Evolutionary conservation across 2,888 invertebrate genomes (phyloP), one percentile per base, ranked within the genome.

Genomic region (Tupiocoris notatus): DNA sequence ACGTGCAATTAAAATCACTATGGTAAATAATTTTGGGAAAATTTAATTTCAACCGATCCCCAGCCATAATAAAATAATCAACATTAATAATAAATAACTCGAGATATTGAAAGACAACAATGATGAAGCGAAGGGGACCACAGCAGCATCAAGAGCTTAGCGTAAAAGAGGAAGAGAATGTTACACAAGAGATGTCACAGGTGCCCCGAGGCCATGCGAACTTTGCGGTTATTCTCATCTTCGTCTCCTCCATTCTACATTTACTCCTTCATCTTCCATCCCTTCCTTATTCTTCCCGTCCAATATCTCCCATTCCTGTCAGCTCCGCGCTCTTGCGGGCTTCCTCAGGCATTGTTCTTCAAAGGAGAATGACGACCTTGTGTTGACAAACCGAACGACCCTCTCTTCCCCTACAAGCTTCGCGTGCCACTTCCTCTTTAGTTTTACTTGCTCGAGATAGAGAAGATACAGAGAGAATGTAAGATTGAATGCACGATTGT

Each of bases 151-250:
- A n/a, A 39, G 39, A 39, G 39, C 12, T 39, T 39, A 39, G 39
- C 39, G 39, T 39, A 39, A 39, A 39, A 12, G 39, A 39, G 12
- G 39, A 39, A 12, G 6, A 39, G 39, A 39, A 39, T 39, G 39
- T 39, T 39, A 39, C 22, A 56, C 56, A 18, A 62, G 73, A 54
- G 63, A 73, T 22, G 63, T 73, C 73, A 39, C 73, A 62, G 39
- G 63, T 25, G 73, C 73, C 73, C 63, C 23, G 73, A 25, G 73
- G 73, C 73, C 73, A 73, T 73, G 73, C 73, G 73, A 73, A 73
- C 61, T 73, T 73, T 73, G 73, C 63, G 62, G 62, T 63, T 54
- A 21, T 7, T 18, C 70, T 17, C 61, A n/a, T 54, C 57, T 17
- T n/a, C 59, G 18, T 62, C 62, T n/a, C 65, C 20, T 65, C 65